A percentile compares a stretch with the other conserved stretches of the same genome.
These are phyloP conservation scores for Dione juno DNA, from an alignment of 2,888 invertebrate species.

Conservation along the genomic window DNA sequence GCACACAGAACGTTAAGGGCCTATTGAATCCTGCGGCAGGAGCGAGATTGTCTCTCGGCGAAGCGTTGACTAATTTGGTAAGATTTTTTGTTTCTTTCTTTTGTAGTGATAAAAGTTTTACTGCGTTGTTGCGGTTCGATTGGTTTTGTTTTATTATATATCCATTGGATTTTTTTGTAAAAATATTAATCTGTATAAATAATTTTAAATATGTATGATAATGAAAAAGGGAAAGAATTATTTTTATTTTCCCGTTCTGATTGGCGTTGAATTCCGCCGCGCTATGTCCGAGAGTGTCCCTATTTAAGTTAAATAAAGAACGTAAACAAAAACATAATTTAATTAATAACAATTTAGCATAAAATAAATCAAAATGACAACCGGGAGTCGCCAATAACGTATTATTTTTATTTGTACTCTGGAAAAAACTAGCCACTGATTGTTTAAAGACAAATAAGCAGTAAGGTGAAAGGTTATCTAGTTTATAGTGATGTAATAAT, in stretches of 20 bases:
- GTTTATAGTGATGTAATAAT: neutral
- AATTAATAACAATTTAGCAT: neutral
- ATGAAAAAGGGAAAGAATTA: too few species aligned
- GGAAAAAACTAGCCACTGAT: neutral
- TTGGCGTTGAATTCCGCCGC: too few species aligned
- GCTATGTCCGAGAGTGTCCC: too few species aligned
- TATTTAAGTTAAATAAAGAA: too few species aligned
- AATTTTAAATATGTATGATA: too few species aligned
- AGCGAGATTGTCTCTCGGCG: slow-evolving; percentile 96
- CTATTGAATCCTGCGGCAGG: slow-evolving; percentile 92
- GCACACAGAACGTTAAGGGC: slow-evolving; percentile 98
- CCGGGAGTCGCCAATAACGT: neutral
- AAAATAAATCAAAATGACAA: too few species aligned
- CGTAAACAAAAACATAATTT: neutral
- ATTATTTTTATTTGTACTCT: neutral
- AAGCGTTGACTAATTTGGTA: slow-evolving; percentile 96
- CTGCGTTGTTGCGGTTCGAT: too few species aligned
- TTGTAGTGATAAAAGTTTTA: neutral
- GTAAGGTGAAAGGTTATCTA: slow-evolving; percentile 8
- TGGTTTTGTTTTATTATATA: too few species aligned
- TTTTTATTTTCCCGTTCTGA: too few species aligned
- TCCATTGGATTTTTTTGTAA: too few species aligned
- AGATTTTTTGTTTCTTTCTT: slow-evolving; percentile 57
- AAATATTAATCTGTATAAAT: too few species aligned
- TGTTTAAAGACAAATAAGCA: neutral